Percentiles rank a stretch among this genome's conserved stretches.
These are phyloP conservation scores for Nyleta sp. DNA, from an alignment of 2,888 invertebrate genomes.

Conservation along the genomic window DNA sequence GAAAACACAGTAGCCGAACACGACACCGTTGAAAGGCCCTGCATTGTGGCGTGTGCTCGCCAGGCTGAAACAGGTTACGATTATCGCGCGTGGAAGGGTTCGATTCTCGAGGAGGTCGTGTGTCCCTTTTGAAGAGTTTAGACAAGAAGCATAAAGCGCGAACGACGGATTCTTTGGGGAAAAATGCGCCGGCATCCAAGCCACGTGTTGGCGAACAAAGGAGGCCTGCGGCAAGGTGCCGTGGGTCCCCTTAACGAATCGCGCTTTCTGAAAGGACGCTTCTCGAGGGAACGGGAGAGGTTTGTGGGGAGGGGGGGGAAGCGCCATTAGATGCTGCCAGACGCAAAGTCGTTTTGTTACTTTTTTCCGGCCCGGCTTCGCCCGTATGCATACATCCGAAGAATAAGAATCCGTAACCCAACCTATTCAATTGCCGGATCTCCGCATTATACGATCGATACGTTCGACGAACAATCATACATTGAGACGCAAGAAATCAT, in stretches of 20 bases:
- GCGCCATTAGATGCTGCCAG: conserved; percentile 74
- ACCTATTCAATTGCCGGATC: conserved; percentile 66
- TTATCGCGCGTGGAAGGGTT: conserved; percentile 68
- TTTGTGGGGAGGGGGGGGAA: conserved; percentile 45
- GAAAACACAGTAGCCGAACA: conserved; percentile 51
- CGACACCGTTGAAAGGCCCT: conserved; percentile 36
- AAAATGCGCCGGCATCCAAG: conserved; percentile 68
- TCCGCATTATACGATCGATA: conserved; percentile 66
- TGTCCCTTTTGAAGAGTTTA: conserved; percentile 67
- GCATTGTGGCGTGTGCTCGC: conserved; percentile 58
- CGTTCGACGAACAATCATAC: conserved; percentile 64
- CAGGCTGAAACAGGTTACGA: conserved; percentile 68
- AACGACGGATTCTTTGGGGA: conserved; percentile 51
- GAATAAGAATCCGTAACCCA: conserved; percentile 67
- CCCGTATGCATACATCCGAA: conserved; percentile 60
- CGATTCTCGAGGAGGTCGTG: conserved; percentile 69
- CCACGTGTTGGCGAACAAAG: conserved; percentile 81
- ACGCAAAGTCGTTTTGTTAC: conserved; percentile 78
- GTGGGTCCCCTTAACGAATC: conserved; percentile 71
- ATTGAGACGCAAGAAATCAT: conserved; percentile 60
- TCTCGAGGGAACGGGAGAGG: conserved; percentile 19
- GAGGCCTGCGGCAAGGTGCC: conserved; percentile 78
- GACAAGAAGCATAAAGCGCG: conserved; percentile 65
- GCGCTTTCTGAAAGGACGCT: conserved; percentile 69
- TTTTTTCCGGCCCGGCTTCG: conserved; percentile 70